Evolutionary conservation across 2,113 vertebrate species (phyloP).

Genomic region (Paratilapia polleni): DNA sequence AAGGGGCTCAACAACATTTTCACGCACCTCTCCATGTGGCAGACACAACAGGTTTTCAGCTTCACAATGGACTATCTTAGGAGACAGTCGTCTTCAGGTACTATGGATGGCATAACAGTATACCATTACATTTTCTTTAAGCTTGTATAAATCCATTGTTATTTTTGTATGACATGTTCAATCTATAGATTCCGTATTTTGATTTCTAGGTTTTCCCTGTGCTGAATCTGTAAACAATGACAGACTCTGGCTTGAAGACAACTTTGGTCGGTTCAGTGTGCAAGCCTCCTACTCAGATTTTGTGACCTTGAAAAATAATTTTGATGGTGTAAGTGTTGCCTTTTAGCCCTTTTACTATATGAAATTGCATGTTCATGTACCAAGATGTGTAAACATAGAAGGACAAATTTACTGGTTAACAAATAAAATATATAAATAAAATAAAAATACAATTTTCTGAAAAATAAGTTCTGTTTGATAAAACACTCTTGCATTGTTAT

Average conservation of each 20-base stretch:
- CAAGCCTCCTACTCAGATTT: conserved; percentile 53
- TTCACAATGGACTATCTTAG: conserved; percentile 46
- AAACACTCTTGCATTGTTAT: too few species aligned
- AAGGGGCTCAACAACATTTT: conserved; percentile 50
- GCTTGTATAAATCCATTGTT: too few species aligned
- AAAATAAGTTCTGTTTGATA: too few species aligned
- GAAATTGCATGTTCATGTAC: too few species aligned
- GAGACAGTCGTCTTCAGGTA: conserved; percentile 26
- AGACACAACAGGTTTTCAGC: conserved; percentile 40
- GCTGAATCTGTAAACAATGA: conserved; percentile 30
- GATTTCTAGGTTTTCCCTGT: conserved; percentile 49
- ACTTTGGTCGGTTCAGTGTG: conserved; percentile 52
- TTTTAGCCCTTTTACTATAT: background rate
- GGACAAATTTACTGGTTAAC: too few species aligned
- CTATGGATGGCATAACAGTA: background rate
- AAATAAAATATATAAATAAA: too few species aligned
- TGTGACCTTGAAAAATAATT: conserved; percentile 54
- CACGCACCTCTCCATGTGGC: conserved; percentile 27
- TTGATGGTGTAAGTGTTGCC: conserved; percentile 60
- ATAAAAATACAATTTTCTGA: too few species aligned
- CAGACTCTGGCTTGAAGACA: conserved; percentile 53
- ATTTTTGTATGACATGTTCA: too few species aligned
- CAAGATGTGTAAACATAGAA: too few species aligned
- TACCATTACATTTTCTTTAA: background rate
- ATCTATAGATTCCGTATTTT: background rate